These are phyloP conservation scores for Drosophila sucinea DNA, from an alignment of 1,140 invertebrate species.

Conservation along the genomic window DNA sequence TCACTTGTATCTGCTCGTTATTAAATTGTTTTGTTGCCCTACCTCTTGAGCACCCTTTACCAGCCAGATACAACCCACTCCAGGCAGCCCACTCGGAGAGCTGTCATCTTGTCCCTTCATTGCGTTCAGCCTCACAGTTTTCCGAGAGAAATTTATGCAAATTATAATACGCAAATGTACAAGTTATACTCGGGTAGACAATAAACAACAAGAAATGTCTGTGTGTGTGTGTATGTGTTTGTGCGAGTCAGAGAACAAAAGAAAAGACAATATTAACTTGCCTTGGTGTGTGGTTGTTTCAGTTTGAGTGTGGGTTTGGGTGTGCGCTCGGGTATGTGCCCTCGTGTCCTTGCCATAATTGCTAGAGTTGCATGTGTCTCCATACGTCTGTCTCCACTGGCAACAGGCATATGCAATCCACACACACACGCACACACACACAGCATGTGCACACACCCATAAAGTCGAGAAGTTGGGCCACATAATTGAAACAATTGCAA, in stretches of 20 bases:
- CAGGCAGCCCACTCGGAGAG: background rate
- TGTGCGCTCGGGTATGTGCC: background rate
- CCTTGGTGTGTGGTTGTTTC: conserved; percentile 22
- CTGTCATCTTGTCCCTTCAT: background rate
- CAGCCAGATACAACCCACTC: background rate
- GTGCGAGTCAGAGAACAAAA: conserved; percentile 49
- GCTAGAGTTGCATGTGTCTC: conserved; percentile 45
- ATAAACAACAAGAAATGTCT: conserved; percentile 75
- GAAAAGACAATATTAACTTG: conserved; percentile 53
- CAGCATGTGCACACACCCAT: conserved; percentile 23
- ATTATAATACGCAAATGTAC: conserved; percentile 79
- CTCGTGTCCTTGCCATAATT: conserved; percentile 58
- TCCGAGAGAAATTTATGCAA: conserved; percentile 69
- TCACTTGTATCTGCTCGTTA: conserved; percentile 77
- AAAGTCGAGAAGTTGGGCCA: conserved; percentile 50
- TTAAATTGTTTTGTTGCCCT: conserved; percentile 72
- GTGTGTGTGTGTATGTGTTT: too few relatives aligned
- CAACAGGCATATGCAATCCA: conserved; percentile 41
- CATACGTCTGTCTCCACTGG: conserved; percentile 17
- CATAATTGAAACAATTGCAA: conserved; percentile 75
- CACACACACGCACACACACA: too few relatives aligned
- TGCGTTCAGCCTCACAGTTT: conserved; percentile 7
- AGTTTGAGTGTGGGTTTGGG: conserved; percentile 9
- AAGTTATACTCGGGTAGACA: conserved; percentile 67
- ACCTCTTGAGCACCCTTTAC: conserved; percentile 46